Conservation (phyloP, 2,888 invertebrate species). For the Malachius bipustulatus region DNA sequence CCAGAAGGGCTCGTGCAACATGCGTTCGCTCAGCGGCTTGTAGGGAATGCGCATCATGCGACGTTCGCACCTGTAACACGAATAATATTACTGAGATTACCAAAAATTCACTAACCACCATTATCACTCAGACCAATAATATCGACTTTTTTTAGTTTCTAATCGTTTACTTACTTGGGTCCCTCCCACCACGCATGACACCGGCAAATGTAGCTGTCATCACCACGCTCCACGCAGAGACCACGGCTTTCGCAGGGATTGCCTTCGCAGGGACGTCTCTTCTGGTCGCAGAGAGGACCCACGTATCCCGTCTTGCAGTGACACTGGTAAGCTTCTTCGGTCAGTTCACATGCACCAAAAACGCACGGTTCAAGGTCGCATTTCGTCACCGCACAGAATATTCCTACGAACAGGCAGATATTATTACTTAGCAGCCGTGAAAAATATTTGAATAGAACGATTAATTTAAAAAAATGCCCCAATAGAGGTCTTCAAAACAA, state of each 20-base stretch:
- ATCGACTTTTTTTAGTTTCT: too few species aligned
- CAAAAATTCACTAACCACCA: too few species aligned
- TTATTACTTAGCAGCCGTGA: not conserved
- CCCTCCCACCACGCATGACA: constrained; percentile 58
- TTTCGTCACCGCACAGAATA: constrained; percentile 63
- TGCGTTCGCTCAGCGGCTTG: constrained; percentile 62
- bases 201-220: constrained; percentile 51
- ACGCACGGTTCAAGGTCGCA: constrained; percentile 63
- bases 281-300: constrained; percentile 55
- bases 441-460: not conserved
- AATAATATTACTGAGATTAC: too few species aligned
- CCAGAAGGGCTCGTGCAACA: constrained; percentile 85
- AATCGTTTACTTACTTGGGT: too few species aligned
- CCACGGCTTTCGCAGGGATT: constrained; percentile 67
- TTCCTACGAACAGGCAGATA: constrained; percentile 41
- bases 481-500: not conserved
- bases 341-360: constrained; percentile 51
- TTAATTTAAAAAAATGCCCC: too few species aligned
- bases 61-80: too few species aligned
- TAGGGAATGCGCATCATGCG: constrained; percentile 57
- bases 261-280: constrained; percentile 56
- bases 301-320: constrained; percentile 56
- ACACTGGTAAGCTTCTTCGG: constrained; percentile 43
- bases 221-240: constrained; percentile 54
- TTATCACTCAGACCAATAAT: too few species aligned